Conservation (phyloP, 2,113 vertebrate species). For the Chauna torquata region DNA sequence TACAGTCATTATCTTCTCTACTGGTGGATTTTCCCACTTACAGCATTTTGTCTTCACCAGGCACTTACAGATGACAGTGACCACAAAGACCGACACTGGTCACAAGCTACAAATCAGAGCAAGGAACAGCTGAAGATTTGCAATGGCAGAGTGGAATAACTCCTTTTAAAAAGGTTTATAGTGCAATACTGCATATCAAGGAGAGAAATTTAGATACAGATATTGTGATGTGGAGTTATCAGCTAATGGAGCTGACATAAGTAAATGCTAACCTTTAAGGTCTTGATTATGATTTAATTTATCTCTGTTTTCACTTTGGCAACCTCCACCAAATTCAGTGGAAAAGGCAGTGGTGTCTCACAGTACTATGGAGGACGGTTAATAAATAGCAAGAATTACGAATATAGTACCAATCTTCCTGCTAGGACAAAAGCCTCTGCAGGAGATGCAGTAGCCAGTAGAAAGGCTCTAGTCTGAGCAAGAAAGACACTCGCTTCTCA, state of each 20-base stretch:
- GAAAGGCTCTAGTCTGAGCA: neutral
- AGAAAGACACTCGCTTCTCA: neutral
- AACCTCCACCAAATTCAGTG: neutral
- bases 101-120: neutral
- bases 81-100: neutral
- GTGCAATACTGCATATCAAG: neutral
- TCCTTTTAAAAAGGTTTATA: neutral
- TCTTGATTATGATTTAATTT: slow-evolving; percentile 23
- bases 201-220: neutral
- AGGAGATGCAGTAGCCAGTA: neutral
- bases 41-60: neutral
- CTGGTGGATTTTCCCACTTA: neutral
- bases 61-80: neutral
- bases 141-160: rapidly evolving
- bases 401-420: neutral
- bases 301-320: slow-evolving; percentile 19
- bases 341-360: neutral
- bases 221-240: neutral
- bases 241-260: neutral
- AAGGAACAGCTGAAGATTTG: neutral
- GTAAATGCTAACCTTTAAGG: slow-evolving; percentile 4
- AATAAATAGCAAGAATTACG: neutral
- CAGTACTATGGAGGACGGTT: neutral
- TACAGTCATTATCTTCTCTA: neutral
- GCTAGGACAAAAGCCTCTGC: neutral